Base-by-base conservation (phyloP, 1,140 invertebrate species). In the Radopholus similis region DNA sequence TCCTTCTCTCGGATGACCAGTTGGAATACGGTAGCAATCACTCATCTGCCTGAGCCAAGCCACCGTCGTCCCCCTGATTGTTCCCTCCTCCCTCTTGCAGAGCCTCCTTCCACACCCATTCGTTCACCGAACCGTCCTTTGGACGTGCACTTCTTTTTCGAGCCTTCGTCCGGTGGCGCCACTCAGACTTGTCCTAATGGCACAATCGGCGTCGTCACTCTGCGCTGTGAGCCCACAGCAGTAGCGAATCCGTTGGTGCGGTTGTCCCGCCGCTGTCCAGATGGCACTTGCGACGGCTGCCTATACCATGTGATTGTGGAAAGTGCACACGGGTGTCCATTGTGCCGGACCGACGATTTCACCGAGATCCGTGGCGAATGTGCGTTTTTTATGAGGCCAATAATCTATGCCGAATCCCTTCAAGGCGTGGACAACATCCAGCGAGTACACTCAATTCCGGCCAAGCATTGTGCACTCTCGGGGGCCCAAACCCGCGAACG, bases 241-340 rank as follows among this genome's bases (percentile, higher is more conserved):
- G 57, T 72, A 6, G 40, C 30, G 23, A 72, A 70, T 6, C 57
- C 65, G 4, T 30, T 70, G 40, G 65, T 70, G 68, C 75, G 47
- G 72, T 51, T 86, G 35, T 87, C 87, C 4, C 78, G 84, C 3
- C 83, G 84, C 34, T 88, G 88, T 77, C 84, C 86, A 0, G 87
- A 88, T 80, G 87, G 86, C 3, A 88, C 87, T 2, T 88, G 87
- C 77, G 87, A 88, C 77, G 87, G 87, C 2, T 88, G 87, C 75
- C 84, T 84, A 54, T 88, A 87, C 72, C 87, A 88, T 74, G 86
- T 88, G 66, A 78, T 76, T 63, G 83, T 82, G 37, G 57, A 71
- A 21, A 84, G 84, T 37, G 68, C 76, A 15, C 78, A 76, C 53
- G 87, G 86, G 2, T 88, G 87, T 79, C 86, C 87, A 23, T 68